Evolutionary conservation across 2,888 invertebrate species (phyloP).

Genomic region (Ochlodes sylvanus): DNA sequence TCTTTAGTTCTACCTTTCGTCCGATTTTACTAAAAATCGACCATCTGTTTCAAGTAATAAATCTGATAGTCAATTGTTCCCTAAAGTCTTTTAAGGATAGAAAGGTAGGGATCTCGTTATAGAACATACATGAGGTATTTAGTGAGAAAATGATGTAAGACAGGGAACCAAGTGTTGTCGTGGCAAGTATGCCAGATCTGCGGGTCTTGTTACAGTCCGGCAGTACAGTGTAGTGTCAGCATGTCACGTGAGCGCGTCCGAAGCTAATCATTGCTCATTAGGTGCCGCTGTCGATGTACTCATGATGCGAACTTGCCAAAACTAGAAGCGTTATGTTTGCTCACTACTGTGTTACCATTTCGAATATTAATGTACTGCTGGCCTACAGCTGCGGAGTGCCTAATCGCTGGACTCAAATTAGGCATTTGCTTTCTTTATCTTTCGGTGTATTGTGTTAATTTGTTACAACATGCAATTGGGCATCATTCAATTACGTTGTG

Average conservation of each 20-base stretch:
- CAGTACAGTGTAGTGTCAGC: constrained; percentile 48
- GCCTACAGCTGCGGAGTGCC: constrained; percentile 12
- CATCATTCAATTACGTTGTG: constrained; percentile 23
- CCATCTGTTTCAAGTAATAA: no score
- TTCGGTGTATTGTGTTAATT: constrained; percentile 18
- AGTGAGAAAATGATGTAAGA: background rate
- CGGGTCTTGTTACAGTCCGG: constrained; percentile 50
- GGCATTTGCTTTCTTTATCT: constrained; percentile 31
- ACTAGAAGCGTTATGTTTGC: constrained; percentile 74
- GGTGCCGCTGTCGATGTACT: constrained; percentile 70
- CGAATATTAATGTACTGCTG: constrained; percentile 29
- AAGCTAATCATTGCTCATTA: constrained; percentile 68
- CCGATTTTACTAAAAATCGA: background rate
- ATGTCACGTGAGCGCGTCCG: constrained; percentile 65
- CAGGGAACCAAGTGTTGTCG: background rate
- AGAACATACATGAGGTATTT: no score
- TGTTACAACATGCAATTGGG: constrained; percentile 22
- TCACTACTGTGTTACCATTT: constrained; percentile 75
- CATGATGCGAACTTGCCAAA: constrained; percentile 73
- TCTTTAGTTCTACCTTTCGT: background rate
- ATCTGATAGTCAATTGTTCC: no score
- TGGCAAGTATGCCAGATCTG: background rate
- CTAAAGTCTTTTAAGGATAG: no score
- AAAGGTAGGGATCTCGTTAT: no score
- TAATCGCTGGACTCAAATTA: constrained; percentile 30